Percentiles rank a stretch among this genome's conserved stretches.
phyloP scores from a whole-genome alignment of 2,797 vertebrate genomes.

The Astyanax mexicanus region DNA sequence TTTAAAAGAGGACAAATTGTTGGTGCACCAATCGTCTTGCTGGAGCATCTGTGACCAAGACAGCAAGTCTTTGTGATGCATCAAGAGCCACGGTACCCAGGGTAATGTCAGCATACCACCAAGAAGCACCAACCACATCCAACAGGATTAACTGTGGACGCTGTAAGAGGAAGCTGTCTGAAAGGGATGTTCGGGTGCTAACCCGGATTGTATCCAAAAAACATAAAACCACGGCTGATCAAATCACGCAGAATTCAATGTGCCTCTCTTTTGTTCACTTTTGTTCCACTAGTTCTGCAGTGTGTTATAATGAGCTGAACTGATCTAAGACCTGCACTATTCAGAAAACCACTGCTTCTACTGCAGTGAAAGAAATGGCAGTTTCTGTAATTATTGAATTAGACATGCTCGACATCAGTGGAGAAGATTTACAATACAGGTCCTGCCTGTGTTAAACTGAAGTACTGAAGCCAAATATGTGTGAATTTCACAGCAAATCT shows the following conservation, averaged over 20 bases:
- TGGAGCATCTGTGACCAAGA: too few species aligned
- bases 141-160: too few species aligned
- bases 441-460: slow-evolving; percentile 1
- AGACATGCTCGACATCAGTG: slow-evolving; percentile 17
- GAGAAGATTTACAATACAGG: slow-evolving; percentile 12
- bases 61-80: too few species aligned
- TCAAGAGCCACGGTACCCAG: too few species aligned
- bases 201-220: not conserved
- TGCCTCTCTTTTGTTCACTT: not conserved
- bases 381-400: slow-evolving; percentile 31
- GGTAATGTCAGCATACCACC: too few species aligned
- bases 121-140: too few species aligned
- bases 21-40: too few species aligned
- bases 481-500: slow-evolving; percentile 4
- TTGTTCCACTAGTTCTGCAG: not conserved
- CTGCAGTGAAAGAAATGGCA: slow-evolving; percentile 27
- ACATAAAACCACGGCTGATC: too few species aligned
- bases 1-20: too few species aligned
- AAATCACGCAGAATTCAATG: not conserved
- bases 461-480: slow-evolving; percentile 1
- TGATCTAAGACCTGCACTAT: not conserved
- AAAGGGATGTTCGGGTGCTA: too few species aligned
- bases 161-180: too few species aligned
- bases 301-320: slow-evolving; percentile 3
- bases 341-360: not conserved